A percentile compares a stretch with the other conserved stretches of the same genome.
phyloP scores from a whole-genome alignment of 2,888 invertebrate species.

The Oxyscelio sp. region DNA sequence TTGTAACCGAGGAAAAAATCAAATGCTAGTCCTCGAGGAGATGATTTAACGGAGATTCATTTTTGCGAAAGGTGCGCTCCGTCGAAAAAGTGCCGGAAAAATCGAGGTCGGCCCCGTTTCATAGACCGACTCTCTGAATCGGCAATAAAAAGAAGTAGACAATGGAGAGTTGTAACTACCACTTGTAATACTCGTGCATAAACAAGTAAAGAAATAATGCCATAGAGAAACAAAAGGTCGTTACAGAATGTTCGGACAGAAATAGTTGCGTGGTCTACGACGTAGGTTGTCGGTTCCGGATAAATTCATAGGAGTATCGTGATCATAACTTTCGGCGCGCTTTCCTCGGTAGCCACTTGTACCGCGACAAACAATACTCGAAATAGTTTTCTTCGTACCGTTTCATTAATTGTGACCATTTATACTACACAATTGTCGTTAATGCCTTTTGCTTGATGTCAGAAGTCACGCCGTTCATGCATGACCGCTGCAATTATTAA shows the following conservation, averaged over 20 bases:
- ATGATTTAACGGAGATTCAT: background rate
- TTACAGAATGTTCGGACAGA: constrained; percentile 62
- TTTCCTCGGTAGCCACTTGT: constrained; percentile 51
- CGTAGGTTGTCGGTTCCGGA: constrained; percentile 49
- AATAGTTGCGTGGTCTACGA: constrained; percentile 63
- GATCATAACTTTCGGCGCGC: constrained; percentile 58
- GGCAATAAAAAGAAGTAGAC: constrained; percentile 49
- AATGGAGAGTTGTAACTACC: constrained; percentile 64
- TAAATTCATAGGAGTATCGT: constrained; percentile 52
- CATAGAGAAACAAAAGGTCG: constrained; percentile 68
- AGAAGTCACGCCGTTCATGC: constrained; percentile 19
- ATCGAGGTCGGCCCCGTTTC: constrained; percentile 27
- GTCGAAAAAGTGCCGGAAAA: constrained; percentile 24
- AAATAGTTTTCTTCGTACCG: constrained; percentile 42
- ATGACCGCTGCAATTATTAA: constrained; percentile 5
- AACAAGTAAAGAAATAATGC: constrained; percentile 67
- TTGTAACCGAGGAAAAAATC: background rate
- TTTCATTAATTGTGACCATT: constrained; percentile 49
- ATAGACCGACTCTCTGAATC: constrained; percentile 47
- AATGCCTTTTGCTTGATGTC: constrained; percentile 18
- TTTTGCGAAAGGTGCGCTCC: background rate
- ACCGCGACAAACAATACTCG: constrained; percentile 44
- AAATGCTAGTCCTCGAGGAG: constrained; percentile 12
- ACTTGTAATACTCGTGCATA: constrained; percentile 66
- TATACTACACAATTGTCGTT: constrained; percentile 33